These are phyloP conservation scores for Aviceda subcristata DNA, from an alignment of 2,113 vertebrate species.

Conservation along the genomic window DNA sequence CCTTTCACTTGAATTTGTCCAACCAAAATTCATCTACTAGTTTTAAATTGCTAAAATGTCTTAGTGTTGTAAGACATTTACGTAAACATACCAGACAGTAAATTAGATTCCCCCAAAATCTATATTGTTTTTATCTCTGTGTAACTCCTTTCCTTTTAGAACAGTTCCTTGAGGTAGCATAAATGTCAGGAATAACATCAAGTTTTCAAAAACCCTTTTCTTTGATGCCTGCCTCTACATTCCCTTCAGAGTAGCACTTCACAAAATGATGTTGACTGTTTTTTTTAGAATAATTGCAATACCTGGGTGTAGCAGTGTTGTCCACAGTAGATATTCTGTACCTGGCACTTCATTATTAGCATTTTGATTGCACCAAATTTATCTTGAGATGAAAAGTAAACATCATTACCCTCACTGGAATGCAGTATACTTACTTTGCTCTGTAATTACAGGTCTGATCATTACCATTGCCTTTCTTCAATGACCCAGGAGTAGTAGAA, in stretches of 20 bases:
- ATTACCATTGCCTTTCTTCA: conserved; percentile 49
- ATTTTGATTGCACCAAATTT: conserved; percentile 57
- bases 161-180: not conserved
- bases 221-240: not conserved
- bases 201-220: not conserved
- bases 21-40: not conserved
- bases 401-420: conserved; percentile 51
- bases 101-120: not conserved
- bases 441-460: conserved; percentile 63
- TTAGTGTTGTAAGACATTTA: not conserved
- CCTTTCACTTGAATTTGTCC: not conserved
- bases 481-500: conserved; percentile 43
- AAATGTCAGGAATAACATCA: not conserved
- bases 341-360: conserved; percentile 55
- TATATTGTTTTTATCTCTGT: not conserved
- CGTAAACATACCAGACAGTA: not conserved
- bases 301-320: not conserved
- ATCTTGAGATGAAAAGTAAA: conserved; percentile 63
- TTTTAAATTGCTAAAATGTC: not conserved
- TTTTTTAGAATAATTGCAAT: conserved; percentile 10
- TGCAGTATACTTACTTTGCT: conserved; percentile 11
- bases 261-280: not conserved
- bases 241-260: not conserved
- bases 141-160: not conserved
- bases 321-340: conserved; percentile 15